A percentile compares a stretch with the other conserved stretches of the same genome.
phyloP scores from a whole-genome alignment of 1,140 invertebrate species.

The Hyposmocoma kahamanoa region DNA sequence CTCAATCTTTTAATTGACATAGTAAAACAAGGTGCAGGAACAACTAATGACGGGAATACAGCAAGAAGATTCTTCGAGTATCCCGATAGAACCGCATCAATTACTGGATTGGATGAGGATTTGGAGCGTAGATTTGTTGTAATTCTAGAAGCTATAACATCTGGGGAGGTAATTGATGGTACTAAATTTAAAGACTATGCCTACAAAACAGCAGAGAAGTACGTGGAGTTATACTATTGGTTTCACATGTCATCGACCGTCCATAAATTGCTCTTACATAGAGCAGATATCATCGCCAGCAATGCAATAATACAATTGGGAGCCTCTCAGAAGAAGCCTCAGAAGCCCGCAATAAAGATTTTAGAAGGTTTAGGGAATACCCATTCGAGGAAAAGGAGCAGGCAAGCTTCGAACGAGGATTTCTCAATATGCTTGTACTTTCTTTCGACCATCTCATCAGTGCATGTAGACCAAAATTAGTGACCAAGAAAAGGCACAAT shows the following conservation, averaged over 20 bases:
- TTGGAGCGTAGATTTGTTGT: background rate
- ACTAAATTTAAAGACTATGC: background rate
- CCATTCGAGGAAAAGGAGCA: no score
- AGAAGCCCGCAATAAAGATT: background rate
- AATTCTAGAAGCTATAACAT: background rate
- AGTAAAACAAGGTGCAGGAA: background rate
- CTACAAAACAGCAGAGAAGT: background rate
- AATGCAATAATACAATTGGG: conserved; percentile 34
- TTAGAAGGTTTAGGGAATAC: no score
- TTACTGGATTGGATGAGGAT: conserved; percentile 3
- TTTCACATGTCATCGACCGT: conserved; percentile 3
- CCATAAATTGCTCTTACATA: background rate
- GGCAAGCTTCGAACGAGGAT: no score
- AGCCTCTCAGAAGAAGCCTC: conserved; percentile 39
- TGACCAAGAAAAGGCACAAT: no score
- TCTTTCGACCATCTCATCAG: no score
- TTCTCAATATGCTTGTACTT: no score
- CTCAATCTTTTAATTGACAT: background rate
- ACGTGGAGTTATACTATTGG: background rate
- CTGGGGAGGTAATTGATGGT: background rate
- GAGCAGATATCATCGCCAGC: background rate
- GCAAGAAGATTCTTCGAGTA: background rate
- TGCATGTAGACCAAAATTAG: no score
- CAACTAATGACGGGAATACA: conserved; percentile 5
- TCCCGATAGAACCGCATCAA: background rate